Conservation (phyloP, 2,888 invertebrate species). For the Chymomyza amoena region DNA sequence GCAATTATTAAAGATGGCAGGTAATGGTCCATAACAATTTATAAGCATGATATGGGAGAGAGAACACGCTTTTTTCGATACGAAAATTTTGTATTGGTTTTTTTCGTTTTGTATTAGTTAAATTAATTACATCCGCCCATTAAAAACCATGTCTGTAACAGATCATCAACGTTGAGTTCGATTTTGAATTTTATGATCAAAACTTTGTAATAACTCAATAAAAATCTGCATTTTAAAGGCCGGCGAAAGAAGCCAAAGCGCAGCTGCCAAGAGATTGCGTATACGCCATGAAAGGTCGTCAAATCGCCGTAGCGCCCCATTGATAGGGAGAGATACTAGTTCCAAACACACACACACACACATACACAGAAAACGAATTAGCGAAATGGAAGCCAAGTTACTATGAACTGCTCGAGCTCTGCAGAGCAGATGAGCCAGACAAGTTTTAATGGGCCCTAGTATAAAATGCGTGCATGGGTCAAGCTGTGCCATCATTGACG, state of each 20-base stretch:
- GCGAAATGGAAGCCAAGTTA: slow-evolving; percentile 5
- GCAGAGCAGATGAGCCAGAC: slow-evolving; percentile 13
- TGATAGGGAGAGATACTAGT: neutral
- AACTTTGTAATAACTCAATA: slow-evolving; percentile 50
- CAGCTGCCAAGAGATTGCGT: neutral
- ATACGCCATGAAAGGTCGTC: neutral
- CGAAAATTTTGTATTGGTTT: neutral
- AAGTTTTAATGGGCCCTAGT: slow-evolving; percentile 53
- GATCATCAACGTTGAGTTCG: neutral
- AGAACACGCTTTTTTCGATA: neutral
- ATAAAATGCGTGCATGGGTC: slow-evolving; percentile 74
- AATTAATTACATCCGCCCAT: slow-evolving; percentile 1
- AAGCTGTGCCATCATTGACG: slow-evolving; percentile 72
- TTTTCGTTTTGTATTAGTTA: neutral
- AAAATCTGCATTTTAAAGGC: slow-evolving; percentile 49
- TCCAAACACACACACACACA: slow-evolving; percentile 14
- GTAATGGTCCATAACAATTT: neutral
- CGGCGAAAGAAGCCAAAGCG: neutral
- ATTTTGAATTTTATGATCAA: slow-evolving; percentile 44
- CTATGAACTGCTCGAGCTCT: neutral
- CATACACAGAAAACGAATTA: slow-evolving; percentile 16
- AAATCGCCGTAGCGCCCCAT: slow-evolving; percentile 9
- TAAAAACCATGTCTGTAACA: neutral
- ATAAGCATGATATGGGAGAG: neutral
- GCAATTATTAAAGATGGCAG: neutral